Percentiles rank a stretch among this genome's conserved stretches.
These are phyloP conservation scores for Plectropomus leopardus DNA, from an alignment of 2,113 vertebrate species.

Conservation along the genomic window DNA sequence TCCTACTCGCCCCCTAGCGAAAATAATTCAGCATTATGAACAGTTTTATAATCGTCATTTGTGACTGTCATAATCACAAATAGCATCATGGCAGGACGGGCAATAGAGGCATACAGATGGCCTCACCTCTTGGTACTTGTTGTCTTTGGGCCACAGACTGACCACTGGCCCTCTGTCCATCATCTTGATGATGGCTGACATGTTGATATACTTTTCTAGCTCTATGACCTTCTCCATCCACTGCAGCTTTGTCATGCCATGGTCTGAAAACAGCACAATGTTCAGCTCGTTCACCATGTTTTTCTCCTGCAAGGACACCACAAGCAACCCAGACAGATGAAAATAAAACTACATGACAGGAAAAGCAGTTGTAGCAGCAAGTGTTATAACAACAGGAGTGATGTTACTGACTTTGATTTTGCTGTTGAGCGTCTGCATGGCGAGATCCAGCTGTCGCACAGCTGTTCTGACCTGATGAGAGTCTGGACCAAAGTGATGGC, in stretches of 20 bases:
- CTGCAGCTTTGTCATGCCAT: conserved; percentile 94
- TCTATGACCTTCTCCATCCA: conserved; percentile 96
- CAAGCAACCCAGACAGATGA: background rate
- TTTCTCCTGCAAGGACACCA: conserved; percentile 83
- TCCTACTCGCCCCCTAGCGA: no score
- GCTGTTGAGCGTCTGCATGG: conserved; percentile 86
- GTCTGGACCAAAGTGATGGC: conserved; percentile 91
- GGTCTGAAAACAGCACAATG: conserved; percentile 94
- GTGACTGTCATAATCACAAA: background rate
- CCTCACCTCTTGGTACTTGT: conserved; percentile 85
- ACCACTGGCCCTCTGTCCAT: conserved; percentile 94
- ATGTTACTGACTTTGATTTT: conserved; percentile 88
- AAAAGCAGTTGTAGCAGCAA: background rate
- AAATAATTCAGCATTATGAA: no score
- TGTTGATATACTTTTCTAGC: conserved; percentile 88
- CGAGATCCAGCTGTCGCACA: conserved; percentile 86
- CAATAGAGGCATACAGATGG: no score
- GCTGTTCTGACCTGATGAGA: conserved; percentile 87
- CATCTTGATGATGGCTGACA: conserved; percentile 87
- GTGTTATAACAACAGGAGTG: accelerated
- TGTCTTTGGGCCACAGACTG: conserved; percentile 90
- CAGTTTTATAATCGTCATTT: no score
- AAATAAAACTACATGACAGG: background rate
- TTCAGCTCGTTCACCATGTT: conserved; percentile 88
- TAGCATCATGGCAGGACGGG: background rate